Evolutionary conservation across 92 coral and sea anemone genomes (phyloP), one percentile per base, ranked within the genome.

Genomic region (Phenganax marumi): DNA sequence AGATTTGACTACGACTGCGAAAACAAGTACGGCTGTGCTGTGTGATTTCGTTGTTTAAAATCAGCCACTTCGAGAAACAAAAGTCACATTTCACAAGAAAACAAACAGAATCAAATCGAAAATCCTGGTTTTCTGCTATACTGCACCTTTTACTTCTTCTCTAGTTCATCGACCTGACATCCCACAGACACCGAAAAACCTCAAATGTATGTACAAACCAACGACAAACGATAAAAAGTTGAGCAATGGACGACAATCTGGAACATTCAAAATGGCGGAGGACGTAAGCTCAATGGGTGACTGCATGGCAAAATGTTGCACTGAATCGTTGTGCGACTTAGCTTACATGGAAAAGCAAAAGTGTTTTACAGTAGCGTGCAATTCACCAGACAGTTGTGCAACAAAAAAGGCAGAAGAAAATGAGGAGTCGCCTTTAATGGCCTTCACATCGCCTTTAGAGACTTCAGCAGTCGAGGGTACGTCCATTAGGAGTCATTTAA

Each of bases 241-340:
- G 43, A 52, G 77, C 13, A 87, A 92, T 7, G 84, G 84, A 47
- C 86, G 86, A 23, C 84, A 89, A 75, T 83, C 87, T 24, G 86
- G 89, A 69, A 95, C 93, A 64, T 95, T 89, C 19, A 95, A 92
- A 12, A 19, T 90, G 12, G 88, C 88, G n/a, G 87, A 92, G 10
- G 91, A 87, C 25, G 89, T 86, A 0, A 82, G 77, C 14, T 85
- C 86, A 13, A 95, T 95, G 98, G 86, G 90, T 48, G 85, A 83
- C 52, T 95, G 98, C 53, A 95, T 95, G 98, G 84, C 82, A 50
- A 89, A 86, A 73, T 95, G 98, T 50, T 95, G 98, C 55, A 91
- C 89, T 46, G 68, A 89, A 63, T 85, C 76, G 46, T 88, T 74
- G 51, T 95, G 98, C 39, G 98, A 95, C 68, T 49, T 92, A 4